A percentile compares a stretch with the other conserved stretches of the same genome.
Evolutionary conservation across 2,797 vertebrate species (phyloP).

Genomic region (Pangasius macronema): DNA sequence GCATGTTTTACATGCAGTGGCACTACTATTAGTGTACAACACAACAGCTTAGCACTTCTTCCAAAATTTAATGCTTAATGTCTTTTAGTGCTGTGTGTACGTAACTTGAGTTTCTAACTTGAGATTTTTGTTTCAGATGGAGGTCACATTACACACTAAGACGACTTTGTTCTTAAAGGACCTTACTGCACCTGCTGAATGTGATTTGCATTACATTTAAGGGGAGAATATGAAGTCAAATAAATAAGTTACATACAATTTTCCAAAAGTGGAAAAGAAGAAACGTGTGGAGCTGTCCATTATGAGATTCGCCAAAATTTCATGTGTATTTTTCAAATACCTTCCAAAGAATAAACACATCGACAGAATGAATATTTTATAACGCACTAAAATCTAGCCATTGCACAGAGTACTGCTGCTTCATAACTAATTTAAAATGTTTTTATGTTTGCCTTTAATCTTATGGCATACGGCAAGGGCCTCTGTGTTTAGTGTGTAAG

Average conservation of each 20-base stretch:
- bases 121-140: constrained; percentile 7
- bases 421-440: constrained; percentile 18
- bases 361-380: constrained; percentile 12
- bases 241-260: neutral
- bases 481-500: neutral
- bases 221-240: neutral
- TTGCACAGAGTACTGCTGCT: neutral
- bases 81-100: neutral
- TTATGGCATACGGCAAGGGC: neutral
- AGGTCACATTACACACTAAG: neutral
- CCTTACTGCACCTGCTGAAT: neutral
- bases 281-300: neutral
- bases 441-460: neutral
- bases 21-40: neutral
- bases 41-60: neutral
- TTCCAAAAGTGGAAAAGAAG: neutral
- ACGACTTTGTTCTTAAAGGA: neutral
- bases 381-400: neutral
- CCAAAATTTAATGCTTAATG: neutral
- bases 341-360: constrained; percentile 1
- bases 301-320: neutral
- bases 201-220: neutral
- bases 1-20: neutral
- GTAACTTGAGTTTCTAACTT: neutral
- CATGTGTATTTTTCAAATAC: neutral